A percentile compares a stretch with the other conserved stretches of the same genome.
Evolutionary conservation across 2,888 invertebrate species (phyloP).

Genomic region (Artemia sinica): DNA sequence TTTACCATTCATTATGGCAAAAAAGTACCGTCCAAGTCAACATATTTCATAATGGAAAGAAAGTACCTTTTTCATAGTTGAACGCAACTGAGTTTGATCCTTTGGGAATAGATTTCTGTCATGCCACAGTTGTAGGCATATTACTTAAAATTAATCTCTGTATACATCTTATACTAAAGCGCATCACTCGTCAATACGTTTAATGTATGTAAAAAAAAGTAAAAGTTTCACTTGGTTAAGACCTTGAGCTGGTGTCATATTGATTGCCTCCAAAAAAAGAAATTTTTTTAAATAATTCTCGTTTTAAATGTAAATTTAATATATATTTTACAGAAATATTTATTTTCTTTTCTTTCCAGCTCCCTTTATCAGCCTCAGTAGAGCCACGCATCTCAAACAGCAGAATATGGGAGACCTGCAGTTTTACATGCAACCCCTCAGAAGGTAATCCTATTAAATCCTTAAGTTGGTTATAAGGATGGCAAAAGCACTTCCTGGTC

Average conservation of each 20-base stretch:
- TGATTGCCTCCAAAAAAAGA: not conserved
- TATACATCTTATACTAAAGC: no score
- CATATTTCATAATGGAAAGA: no score
- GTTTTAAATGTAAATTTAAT: not conserved
- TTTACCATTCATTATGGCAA: no score
- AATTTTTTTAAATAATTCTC: not conserved
- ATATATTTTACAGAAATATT: slow-evolving; percentile 9
- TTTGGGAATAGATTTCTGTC: no score
- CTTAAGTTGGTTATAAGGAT: slow-evolving; percentile 79
- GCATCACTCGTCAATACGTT: no score
- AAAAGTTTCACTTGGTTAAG: no score
- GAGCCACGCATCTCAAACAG: slow-evolving; percentile 77
- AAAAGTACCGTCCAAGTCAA: no score
- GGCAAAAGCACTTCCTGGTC: slow-evolving; percentile 58
- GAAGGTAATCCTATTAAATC: slow-evolving; percentile 71
- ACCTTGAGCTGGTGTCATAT: not conserved
- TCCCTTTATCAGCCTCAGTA: slow-evolving; percentile 64
- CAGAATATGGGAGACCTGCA: slow-evolving; percentile 82
- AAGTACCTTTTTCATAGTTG: no score
- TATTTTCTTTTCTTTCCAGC: slow-evolving; percentile 36
- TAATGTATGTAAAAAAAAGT: no score
- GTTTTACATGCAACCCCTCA: slow-evolving; percentile 74
- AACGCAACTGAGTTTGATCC: no score
- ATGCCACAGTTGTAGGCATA: no score
- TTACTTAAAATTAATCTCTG: no score